phyloP scores from a whole-genome alignment of 1,140 invertebrate species.

The Drosophila repleta region DNA sequence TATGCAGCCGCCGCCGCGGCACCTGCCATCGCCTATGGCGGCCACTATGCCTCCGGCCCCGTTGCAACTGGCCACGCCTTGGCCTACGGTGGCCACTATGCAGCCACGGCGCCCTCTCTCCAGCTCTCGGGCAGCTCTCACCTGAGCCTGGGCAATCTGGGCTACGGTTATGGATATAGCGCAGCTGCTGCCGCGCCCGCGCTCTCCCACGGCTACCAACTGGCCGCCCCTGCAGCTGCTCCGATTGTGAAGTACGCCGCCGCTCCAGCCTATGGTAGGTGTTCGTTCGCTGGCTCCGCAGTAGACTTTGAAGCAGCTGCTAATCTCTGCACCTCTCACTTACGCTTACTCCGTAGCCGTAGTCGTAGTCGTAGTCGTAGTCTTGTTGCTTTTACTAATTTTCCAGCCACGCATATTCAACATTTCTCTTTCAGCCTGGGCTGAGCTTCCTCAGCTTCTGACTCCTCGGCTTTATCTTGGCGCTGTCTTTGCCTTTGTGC shows the following conservation, averaged over 20 bases:
- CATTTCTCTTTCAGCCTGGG: slow-evolving; percentile 24
- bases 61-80: slow-evolving; percentile 31
- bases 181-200: slow-evolving; percentile 52
- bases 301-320: background rate
- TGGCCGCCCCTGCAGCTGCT: slow-evolving; percentile 66
- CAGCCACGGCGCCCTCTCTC: slow-evolving; percentile 70
- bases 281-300: background rate
- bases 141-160: slow-evolving; percentile 33
- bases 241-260: slow-evolving; percentile 70
- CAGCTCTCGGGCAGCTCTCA: slow-evolving; percentile 52
- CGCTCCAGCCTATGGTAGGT: slow-evolving; percentile 81
- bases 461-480: background rate
- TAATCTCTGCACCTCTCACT: slow-evolving; percentile 19
- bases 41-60: slow-evolving; percentile 45
- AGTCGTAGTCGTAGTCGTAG: background rate
- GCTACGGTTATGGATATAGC: slow-evolving; percentile 55
- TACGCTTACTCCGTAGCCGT: background rate
- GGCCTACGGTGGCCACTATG: slow-evolving; percentile 59
- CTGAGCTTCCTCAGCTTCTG: background rate
- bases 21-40: slow-evolving; percentile 54
- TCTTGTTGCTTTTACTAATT: slow-evolving; percentile 23
- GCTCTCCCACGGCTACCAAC: slow-evolving; percentile 62
- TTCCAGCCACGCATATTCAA: slow-evolving; percentile 13
- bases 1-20: slow-evolving; percentile 55
- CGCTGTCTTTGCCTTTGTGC: slow-evolving; percentile 4